Base-by-base conservation (phyloP, 2,888 invertebrate genomes). In the Blastobasis adustella region DNA sequence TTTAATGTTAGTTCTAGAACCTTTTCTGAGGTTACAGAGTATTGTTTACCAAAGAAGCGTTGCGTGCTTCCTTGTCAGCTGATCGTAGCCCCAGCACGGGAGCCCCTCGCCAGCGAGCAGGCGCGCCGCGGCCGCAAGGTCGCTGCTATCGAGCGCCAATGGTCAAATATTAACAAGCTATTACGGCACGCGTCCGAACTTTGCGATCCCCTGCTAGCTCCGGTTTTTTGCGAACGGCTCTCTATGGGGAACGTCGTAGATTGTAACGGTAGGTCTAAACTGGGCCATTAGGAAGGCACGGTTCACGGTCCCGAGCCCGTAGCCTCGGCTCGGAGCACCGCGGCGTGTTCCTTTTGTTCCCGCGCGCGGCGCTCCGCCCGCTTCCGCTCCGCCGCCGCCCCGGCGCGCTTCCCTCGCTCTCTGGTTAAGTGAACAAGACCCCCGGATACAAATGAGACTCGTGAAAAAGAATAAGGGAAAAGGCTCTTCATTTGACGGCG, bases 201-300 rank as follows among this genome's bases (percentile, higher is more conserved):
- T 73, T 74, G 73, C 74, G 84, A 84, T 79, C 76, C 73, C 84
- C 84, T 86, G 85, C 86, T 85, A 85, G 85, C 84, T 63, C 81
- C 82, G 81, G 77, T 9, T 6, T 9, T 6, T 9, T 10, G 23
- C 23, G 23, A 79, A 83, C 81, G 78, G 79, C 78, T 83, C 85
- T 86, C 86, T 86, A 86, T 86, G 86, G 86, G 81, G 74, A 23
- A 23, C 23, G 23, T 23, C 41, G 49, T 49, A 49, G 10, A 6
- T 49, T 44, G 37, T 42, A 46, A 10, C 40, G 38, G 23, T 47
- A 50, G 50, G 45, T 48, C 23, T 23, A 23, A 51, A n/a, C 23
- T 23, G 40, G 46, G 45, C 37, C 49, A 42, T 54, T 49, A 51
- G 50, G 48, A 50, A 48, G 51, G 50, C 49, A 49, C 51, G 54